Evolutionary conservation across 2,113 vertebrate species (phyloP), one percentile per base, ranked within the genome.

Genomic region (Notothenia rossii): DNA sequence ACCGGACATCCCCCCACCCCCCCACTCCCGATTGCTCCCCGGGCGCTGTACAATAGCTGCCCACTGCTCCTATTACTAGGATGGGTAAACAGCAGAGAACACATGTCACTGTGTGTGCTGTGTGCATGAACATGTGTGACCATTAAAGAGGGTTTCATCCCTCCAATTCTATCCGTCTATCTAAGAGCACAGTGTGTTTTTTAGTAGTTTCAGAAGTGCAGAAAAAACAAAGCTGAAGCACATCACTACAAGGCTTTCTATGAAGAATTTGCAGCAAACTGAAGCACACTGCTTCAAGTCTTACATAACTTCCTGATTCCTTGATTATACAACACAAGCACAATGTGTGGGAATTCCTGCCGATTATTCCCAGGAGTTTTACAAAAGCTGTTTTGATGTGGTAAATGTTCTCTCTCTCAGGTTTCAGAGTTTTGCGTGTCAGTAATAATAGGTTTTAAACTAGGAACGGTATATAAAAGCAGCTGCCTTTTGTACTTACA

Each of bases 311-410:
- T 2, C 11, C 5, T 51, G 13, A 79, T 71, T 77, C 20, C n/a
- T 66, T 40, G 56, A 76, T 82, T 79, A 13, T 66, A 54, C 25
- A 87, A 55, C 76, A 6, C 58, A 46, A 12, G 17, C 59, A 48
- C 65, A 45, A 5, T 36, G 18, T 55, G 68, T 49, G 18, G 43
- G 59, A 77, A 61, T 65, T 67, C 51, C 61, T 56, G 11, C 25
- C 4, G 0, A 43, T 11, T 46, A 74, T 29, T 77, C 61, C 18
- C 54, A 11, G 7, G 17, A 61, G 59, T 51, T 65, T 81, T 50
- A 60, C 7, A 33, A n/a, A 58, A 50, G 22, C 14, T 20, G 33
- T 50, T 43, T 53, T 46, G 10, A 13, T 55, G 40, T 3, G 12
- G 10, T 29, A 7, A 18, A 20, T 5, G 25, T 58, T 60, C 54